Evolutionary conservation across 2,113 vertebrate genomes (phyloP).

Genomic region (Coturnix japonica): DNA sequence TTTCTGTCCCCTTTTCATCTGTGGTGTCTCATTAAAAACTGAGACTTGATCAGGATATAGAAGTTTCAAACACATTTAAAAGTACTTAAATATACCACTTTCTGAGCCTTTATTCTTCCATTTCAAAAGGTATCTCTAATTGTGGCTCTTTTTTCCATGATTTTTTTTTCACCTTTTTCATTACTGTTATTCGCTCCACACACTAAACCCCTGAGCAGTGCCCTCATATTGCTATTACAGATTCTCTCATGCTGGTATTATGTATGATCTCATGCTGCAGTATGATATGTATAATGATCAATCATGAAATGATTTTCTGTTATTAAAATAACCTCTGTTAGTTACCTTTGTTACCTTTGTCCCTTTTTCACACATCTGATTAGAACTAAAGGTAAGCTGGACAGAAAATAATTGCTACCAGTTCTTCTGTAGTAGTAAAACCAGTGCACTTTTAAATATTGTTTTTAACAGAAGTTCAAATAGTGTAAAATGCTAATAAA

Average conservation of each 20-base stretch:
- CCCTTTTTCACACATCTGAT: constrained; percentile 4
- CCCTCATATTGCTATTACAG: constrained; percentile 10
- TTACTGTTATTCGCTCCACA: constrained; percentile 13
- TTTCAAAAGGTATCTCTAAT: constrained; percentile 66
- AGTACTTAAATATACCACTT: constrained; percentile 62
- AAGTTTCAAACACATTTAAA: constrained; percentile 64
- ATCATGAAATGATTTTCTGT: constrained; percentile 29
- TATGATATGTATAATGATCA: constrained; percentile 44
- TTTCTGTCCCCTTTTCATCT: constrained; percentile 60
- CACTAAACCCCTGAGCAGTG: constrained; percentile 30
- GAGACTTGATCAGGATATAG: constrained; percentile 33
- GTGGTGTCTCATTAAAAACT: constrained; percentile 75
- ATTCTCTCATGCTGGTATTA: constrained; percentile 29
- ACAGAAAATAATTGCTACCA: constrained; percentile 57
- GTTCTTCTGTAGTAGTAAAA: neutral
- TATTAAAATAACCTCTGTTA: constrained; percentile 58
- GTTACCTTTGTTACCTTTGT: constrained; percentile 46
- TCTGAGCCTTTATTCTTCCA: constrained; percentile 63
- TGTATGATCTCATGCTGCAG: constrained; percentile 4
- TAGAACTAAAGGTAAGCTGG: constrained; percentile 45
- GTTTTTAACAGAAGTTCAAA: neutral
- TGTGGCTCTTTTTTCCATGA: constrained; percentile 42
- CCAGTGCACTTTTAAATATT: neutral
- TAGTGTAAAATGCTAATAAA: neutral
- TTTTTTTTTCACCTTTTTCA: constrained; percentile 18